Evolutionary conservation across 1,140 invertebrate genomes (phyloP).

Genomic region (Microplitis mediator): DNA sequence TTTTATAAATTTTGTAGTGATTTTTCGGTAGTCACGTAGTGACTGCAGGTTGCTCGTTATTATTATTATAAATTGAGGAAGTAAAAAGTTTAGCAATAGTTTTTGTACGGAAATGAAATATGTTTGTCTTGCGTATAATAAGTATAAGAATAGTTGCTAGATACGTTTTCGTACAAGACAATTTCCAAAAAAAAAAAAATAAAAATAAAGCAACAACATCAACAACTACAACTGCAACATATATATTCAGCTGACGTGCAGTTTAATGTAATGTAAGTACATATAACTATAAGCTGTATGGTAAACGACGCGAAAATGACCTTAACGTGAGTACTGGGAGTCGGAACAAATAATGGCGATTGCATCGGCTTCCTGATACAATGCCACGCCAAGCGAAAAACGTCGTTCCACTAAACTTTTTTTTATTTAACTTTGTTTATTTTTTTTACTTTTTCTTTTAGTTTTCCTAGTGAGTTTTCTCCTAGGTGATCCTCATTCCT

Average conservation of each 20-base stretch:
- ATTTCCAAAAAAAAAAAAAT: no score
- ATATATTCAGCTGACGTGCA: not conserved
- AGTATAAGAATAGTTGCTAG: no score
- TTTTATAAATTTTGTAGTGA: no score
- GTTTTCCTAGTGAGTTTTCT: not conserved
- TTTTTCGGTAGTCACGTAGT: no score
- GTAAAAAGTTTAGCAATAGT: no score
- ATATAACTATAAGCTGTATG: conserved; percentile 21
- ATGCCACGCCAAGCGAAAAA: not conserved
- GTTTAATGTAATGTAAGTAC: conserved; percentile 1
- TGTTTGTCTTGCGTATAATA: no score
- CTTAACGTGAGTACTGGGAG: conserved; percentile 28
- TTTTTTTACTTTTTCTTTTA: not conserved
- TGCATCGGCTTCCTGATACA: conserved; percentile 35
- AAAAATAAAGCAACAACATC: no score
- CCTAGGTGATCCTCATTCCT: not conserved
- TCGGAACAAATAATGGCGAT: conserved; percentile 41
- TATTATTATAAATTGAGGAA: no score
- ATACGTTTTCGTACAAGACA: no score
- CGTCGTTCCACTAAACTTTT: conserved; percentile 4
- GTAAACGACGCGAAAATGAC: conserved; percentile 36
- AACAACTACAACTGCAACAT: not conserved
- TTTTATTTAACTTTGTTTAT: not conserved
- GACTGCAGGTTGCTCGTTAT: no score
- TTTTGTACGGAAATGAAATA: no score